Conservation (phyloP, 2,797 vertebrate species). For the Dendrocincla fuliginosa region DNA sequence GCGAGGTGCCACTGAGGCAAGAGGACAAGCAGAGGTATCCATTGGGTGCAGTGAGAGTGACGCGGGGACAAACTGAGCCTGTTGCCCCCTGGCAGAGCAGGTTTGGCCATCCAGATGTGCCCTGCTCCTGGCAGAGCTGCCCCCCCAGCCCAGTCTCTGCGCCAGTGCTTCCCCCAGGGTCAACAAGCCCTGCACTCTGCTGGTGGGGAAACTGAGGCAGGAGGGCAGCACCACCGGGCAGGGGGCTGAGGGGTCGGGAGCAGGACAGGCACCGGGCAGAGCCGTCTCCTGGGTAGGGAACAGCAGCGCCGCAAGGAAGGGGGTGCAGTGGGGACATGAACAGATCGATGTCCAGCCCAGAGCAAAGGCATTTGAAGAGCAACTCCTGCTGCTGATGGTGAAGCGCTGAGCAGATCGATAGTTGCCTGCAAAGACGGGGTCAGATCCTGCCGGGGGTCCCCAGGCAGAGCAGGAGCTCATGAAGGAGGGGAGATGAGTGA, state of each 20-base stretch:
- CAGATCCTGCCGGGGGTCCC: neutral
- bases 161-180: fast-evolving
- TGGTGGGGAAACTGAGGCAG: neutral
- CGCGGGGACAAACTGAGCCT: fast-evolving
- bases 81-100: neutral
- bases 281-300: neutral
- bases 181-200: fast-evolving
- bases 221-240: neutral
- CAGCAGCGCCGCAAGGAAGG: neutral
- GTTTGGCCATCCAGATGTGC: neutral
- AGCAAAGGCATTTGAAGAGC: neutral
- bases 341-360: neutral
- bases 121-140: neutral
- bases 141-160: neutral
- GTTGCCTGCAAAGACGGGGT: neutral
- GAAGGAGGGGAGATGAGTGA: neutral
- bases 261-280: fast-evolving
- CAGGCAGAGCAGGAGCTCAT: neutral
- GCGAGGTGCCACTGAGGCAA: fast-evolving
- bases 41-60: fast-evolving
- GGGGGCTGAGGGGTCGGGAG: fast-evolving
- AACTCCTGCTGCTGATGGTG: neutral
- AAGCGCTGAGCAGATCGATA: neutral
- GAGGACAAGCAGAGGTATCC: neutral
- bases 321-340: neutral